Conservation (phyloP, 2,888 invertebrate genomes). For the Loripinus fragilis region DNA sequence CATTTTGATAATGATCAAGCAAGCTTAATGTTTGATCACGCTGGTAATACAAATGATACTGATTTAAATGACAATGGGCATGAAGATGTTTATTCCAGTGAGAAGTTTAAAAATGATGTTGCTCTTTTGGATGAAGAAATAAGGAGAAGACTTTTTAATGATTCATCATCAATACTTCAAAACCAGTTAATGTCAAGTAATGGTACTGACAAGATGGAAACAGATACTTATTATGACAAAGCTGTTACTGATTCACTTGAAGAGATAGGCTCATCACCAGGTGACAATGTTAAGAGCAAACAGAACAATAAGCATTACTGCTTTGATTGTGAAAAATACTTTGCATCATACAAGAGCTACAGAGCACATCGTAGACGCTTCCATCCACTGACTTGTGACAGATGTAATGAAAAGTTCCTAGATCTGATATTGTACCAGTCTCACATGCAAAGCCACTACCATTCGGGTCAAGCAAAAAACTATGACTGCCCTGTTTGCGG, state of each 20-base stretch:
- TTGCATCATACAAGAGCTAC: constrained; percentile 46
- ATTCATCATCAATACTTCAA: background rate
- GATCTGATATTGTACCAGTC: constrained; percentile 51
- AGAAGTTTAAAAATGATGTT: constrained; percentile 32
- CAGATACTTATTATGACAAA: background rate
- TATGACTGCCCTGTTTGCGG: constrained; percentile 63
- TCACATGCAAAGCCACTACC: constrained; percentile 50
- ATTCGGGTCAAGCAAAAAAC: constrained; percentile 31
- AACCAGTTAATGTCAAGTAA: background rate
- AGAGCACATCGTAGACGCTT: constrained; percentile 54
- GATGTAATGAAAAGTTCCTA: constrained; percentile 37
- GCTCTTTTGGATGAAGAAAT: constrained; percentile 49
- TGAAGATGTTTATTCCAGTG: background rate
- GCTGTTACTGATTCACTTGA: background rate
- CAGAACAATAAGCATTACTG: background rate
- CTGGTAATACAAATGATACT: constrained; percentile 52
- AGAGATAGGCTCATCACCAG: too few species aligned
- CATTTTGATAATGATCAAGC: constrained; percentile 38
- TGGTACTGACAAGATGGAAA: background rate
- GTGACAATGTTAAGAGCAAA: background rate
- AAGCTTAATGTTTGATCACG: constrained; percentile 16
- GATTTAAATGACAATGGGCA: constrained; percentile 16
- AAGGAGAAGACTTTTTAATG: constrained; percentile 24
- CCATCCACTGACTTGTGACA: constrained; percentile 57
- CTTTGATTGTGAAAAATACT: constrained; percentile 11